Percentiles rank a stretch among this genome's conserved stretches.
Evolutionary conservation across 2,113 vertebrate genomes (phyloP).

Genomic region (Saimiri boliviensis): DNA sequence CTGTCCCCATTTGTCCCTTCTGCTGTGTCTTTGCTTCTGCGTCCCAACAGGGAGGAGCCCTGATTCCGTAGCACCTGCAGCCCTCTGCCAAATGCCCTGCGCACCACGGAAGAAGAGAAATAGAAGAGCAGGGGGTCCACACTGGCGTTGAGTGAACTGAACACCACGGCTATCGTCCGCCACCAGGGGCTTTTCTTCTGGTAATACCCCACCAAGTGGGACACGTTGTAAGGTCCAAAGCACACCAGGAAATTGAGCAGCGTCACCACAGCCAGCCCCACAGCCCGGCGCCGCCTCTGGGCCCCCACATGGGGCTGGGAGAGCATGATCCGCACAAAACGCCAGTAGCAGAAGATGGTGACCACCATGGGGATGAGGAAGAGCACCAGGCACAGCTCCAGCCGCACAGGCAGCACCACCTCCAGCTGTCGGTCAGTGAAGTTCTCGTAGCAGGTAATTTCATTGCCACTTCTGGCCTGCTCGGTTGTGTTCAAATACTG

Average conservation of each 20-base stretch:
- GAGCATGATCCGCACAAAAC: conserved; percentile 79
- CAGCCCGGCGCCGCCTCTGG: conserved; percentile 72
- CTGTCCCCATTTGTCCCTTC: background rate
- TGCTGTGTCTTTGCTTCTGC: background rate
- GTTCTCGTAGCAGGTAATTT: conserved; percentile 72
- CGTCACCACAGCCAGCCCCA: conserved; percentile 79
- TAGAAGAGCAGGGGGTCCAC: conserved; percentile 94
- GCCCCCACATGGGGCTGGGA: conserved; percentile 74
- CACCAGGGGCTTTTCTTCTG: conserved; percentile 81
- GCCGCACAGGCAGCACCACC: conserved; percentile 64
- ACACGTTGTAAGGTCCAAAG: conserved; percentile 91
- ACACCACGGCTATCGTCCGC: conserved; percentile 87
- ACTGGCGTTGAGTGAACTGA: conserved; percentile 91
- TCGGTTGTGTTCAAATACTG: conserved; percentile 71
- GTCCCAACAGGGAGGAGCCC: background rate
- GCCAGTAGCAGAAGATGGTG: conserved; percentile 82
- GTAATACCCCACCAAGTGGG: conserved; percentile 89
- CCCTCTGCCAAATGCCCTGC: conserved; percentile 77
- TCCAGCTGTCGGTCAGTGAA: conserved; percentile 20
- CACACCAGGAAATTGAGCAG: conserved; percentile 82
- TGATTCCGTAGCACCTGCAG: conserved; percentile 51
- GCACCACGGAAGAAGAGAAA: conserved; percentile 89
- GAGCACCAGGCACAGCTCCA: conserved; percentile 81
- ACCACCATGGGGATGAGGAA: conserved; percentile 79
- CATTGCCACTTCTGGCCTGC: accelerated